Evolutionary conservation across 2,113 vertebrate genomes (phyloP).

Genomic region (Podarcis cretensis): DNA sequence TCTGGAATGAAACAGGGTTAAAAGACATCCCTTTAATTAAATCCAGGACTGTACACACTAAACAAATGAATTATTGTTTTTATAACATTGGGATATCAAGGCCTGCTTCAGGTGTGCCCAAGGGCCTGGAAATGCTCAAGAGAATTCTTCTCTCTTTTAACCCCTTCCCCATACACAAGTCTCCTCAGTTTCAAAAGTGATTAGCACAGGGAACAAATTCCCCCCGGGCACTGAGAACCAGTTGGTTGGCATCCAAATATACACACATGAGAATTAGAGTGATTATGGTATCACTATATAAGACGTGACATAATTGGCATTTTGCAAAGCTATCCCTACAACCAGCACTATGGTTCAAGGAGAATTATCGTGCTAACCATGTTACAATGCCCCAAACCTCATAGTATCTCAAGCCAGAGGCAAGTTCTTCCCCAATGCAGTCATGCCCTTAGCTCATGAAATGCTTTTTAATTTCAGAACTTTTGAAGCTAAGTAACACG

Average conservation of each 20-base stretch:
- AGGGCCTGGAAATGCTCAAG: neutral
- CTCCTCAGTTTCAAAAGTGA: neutral
- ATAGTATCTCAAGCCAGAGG: too few species aligned
- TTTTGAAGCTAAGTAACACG: neutral
- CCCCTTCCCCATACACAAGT: neutral
- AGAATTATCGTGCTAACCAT: neutral
- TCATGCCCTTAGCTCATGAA: neutral
- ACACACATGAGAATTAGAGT: neutral
- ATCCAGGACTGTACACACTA: neutral
- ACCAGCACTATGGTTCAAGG: neutral
- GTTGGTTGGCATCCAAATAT: too few species aligned
- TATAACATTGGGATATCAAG: neutral
- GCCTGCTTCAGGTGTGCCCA: neutral
- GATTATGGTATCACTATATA: neutral
- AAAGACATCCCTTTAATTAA: neutral
- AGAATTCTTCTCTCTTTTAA: neutral
- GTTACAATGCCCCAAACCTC: too few species aligned
- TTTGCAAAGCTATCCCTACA: neutral
- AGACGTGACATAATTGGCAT: neutral
- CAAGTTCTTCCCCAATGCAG: too few species aligned
- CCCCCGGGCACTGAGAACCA: neutral
- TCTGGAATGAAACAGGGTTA: constrained; percentile 68
- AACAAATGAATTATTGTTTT: neutral
- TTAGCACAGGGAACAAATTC: neutral
- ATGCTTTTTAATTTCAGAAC: neutral